These are phyloP conservation scores for Drosophila conformis DNA, from an alignment of 2,888 invertebrate species.

Conservation along the genomic window DNA sequence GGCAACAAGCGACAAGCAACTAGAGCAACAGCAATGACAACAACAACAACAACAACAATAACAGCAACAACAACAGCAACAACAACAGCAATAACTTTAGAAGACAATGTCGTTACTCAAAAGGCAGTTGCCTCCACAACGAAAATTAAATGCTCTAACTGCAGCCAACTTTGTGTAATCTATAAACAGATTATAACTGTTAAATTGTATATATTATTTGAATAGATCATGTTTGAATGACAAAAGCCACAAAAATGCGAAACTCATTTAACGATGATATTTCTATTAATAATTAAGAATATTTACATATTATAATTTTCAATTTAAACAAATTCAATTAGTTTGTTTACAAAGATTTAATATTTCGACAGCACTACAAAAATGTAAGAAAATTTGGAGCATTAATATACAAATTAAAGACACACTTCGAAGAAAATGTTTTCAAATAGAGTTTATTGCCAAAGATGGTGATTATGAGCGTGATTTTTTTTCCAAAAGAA, in stretches of 20 bases:
- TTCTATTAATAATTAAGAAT: not conserved
- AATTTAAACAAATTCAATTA: not conserved
- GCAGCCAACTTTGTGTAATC: not conserved
- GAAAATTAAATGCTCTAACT: constrained; percentile 37
- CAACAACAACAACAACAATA: constrained; percentile 20
- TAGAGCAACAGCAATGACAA: constrained; percentile 24
- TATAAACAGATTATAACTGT: not conserved
- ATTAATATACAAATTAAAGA: not conserved
- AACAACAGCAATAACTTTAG: constrained; percentile 21
- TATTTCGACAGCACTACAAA: not conserved
- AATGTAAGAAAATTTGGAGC: not conserved
- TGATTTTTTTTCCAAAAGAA: not conserved
- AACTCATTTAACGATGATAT: not conserved
- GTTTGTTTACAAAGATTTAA: not conserved
- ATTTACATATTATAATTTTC: not conserved
- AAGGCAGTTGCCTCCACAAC: constrained; percentile 12
- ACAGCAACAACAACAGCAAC: constrained; percentile 20
- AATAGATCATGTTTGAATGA: not conserved
- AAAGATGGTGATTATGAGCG: not conserved
- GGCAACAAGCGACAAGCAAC: constrained; percentile 23
- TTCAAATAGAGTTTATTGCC: not conserved
- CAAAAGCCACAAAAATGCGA: not conserved
- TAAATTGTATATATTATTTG: not conserved
- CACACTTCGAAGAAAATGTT: not conserved
- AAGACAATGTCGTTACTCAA: constrained; percentile 42